Percentiles rank a stretch among this genome's conserved stretches.
These are phyloP conservation scores for Zophobas morio DNA, from an alignment of 1,140 invertebrate species.

Conservation along the genomic window DNA sequence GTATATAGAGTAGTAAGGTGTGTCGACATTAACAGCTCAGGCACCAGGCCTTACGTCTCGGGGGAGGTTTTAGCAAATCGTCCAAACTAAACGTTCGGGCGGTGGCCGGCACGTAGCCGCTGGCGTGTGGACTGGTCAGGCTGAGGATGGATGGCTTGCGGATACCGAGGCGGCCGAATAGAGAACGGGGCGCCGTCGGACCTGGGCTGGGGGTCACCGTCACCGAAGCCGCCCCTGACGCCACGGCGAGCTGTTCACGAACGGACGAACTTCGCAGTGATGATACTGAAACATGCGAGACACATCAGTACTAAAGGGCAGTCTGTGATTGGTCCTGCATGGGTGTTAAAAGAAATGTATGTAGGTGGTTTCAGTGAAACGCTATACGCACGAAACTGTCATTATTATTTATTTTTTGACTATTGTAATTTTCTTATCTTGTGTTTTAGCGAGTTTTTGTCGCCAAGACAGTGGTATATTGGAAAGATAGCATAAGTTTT, in stretches of 20 bases:
- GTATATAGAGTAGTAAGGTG: constrained; percentile 43
- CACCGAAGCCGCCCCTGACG: constrained; percentile 64
- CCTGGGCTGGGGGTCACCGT: constrained; percentile 65
- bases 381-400: too few species aligned
- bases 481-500: too few species aligned
- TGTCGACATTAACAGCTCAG: constrained; percentile 56
- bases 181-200: constrained; percentile 71
- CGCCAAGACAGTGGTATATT: too few species aligned
- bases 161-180: constrained; percentile 83
- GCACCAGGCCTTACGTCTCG: constrained; percentile 76
- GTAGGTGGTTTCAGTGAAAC: too few species aligned
- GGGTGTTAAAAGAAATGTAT: too few species aligned
- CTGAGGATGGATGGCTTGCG: constrained; percentile 85
- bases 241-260: constrained; percentile 66
- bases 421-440: too few species aligned
- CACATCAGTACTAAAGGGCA: background rate
- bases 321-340: background rate
- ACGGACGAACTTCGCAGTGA: constrained; percentile 66
- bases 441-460: too few species aligned
- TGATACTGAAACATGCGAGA: constrained; percentile 56
- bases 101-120: constrained; percentile 68
- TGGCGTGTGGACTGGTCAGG: constrained; percentile 75
- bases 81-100: constrained; percentile 84
- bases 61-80: constrained; percentile 83
- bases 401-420: too few species aligned